Percentiles rank a stretch among this genome's conserved stretches.
phyloP scores from a whole-genome alignment of 1,140 invertebrate genomes.

The Ephestia elutella region DNA sequence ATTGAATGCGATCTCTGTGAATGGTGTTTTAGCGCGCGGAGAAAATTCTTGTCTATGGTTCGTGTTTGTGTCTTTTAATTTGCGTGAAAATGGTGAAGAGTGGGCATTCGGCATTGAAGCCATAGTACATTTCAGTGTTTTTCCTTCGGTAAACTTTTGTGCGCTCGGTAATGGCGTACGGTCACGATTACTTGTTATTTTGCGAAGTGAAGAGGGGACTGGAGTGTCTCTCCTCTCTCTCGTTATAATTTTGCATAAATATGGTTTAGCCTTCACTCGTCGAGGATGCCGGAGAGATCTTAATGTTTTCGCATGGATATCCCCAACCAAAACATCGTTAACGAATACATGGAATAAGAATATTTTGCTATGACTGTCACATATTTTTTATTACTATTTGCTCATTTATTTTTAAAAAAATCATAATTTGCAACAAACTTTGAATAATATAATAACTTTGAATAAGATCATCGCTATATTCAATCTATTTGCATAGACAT shows the following conservation, averaged over 20 bases:
- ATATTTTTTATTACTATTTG: no score
- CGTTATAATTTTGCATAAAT: slow-evolving; percentile 67
- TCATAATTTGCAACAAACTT: no score
- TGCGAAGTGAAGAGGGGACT: slow-evolving; percentile 24
- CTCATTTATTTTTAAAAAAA: no score
- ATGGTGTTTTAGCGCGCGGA: slow-evolving; percentile 62
- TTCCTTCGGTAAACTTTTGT: slow-evolving; percentile 43
- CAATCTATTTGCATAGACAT: no score
- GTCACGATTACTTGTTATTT: slow-evolving; percentile 50
- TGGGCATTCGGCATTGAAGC: slow-evolving; percentile 50
- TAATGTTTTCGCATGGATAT: slow-evolving; percentile 54
- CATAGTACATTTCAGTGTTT: slow-evolving; percentile 44
- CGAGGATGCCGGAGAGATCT: slow-evolving; percentile 34
- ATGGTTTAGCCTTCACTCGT: slow-evolving; percentile 50
- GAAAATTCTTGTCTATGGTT: slow-evolving; percentile 57
- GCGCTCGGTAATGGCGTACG: slow-evolving; percentile 30
- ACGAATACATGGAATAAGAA: slow-evolving; percentile 11
- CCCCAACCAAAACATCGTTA: slow-evolving; percentile 48
- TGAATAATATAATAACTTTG: no score
- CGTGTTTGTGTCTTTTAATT: slow-evolving; percentile 69
- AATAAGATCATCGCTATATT: no score
- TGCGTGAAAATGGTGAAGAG: slow-evolving; percentile 68
- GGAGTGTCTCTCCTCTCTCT: slow-evolving; percentile 53
- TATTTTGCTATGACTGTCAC: no score
- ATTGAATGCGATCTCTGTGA: slow-evolving; percentile 62